These are phyloP conservation scores for Astropecten irregularis DNA, from an alignment of 53 echinoderm and acorn worm species.

Conservation along the genomic window DNA sequence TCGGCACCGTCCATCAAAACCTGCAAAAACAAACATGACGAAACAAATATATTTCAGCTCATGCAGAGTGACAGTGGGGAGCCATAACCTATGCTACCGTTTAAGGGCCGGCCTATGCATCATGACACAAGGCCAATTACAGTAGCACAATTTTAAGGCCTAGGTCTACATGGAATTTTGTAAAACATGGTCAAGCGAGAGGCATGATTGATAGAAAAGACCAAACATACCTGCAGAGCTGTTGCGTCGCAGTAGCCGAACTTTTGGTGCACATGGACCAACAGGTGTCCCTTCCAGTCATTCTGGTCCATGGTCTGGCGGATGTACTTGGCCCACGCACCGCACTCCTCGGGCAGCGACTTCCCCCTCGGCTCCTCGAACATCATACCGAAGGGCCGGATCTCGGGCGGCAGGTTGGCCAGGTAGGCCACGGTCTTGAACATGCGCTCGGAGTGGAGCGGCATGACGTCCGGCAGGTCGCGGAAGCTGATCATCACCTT, in stretches of 20 bases:
- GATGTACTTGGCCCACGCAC: constrained; percentile 61
- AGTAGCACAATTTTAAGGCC: not conserved
- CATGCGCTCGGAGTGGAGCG: constrained; percentile 55
- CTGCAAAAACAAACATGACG: not conserved
- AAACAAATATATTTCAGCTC: not conserved
- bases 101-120: not conserved
- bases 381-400: constrained; percentile 51
- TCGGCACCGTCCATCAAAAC: constrained; percentile 43
- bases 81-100: not conserved
- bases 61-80: not conserved
- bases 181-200: not conserved
- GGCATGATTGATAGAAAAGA: not conserved
- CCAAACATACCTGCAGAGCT: constrained; percentile 40
- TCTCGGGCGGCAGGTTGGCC: constrained; percentile 38
- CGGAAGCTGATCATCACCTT: constrained; percentile 57
- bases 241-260: constrained; percentile 57
- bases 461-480: constrained; percentile 54
- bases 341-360: constrained; percentile 44
- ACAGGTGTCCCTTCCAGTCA: constrained; percentile 64
- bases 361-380: constrained; percentile 58
- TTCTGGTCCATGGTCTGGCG: constrained; percentile 61
- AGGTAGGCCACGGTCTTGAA: constrained; percentile 38
- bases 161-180: not conserved
- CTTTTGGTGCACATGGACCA: constrained; percentile 71
- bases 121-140: not conserved